phyloP scores from a whole-genome alignment of 1,140 invertebrate species.

The Caenorhabditis elegans region DNA sequence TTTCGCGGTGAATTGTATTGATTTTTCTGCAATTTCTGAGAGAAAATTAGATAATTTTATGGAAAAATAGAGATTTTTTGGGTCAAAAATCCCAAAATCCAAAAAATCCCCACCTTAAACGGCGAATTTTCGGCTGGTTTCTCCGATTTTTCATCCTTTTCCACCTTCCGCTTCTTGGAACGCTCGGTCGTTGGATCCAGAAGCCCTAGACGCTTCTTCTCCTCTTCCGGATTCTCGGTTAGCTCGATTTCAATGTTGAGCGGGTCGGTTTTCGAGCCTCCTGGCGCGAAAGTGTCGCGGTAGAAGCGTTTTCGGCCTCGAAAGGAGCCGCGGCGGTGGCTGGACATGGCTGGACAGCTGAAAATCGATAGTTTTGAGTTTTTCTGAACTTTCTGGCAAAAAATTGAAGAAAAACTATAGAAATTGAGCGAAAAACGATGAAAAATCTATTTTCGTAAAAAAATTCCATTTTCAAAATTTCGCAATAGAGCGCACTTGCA shows the following conservation, averaged over 20 bases:
- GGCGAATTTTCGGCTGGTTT: neutral
- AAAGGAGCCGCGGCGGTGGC: neutral
- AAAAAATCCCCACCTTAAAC: neutral
- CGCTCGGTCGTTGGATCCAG: neutral
- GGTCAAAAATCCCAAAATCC: too few relatives aligned
- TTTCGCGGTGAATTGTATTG: neutral
- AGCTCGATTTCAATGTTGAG: neutral
- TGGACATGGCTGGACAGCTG: too few relatives aligned
- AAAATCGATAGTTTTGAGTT: too few relatives aligned
- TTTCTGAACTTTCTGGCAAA: too few relatives aligned
- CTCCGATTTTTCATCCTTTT: neutral
- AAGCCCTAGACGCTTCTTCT: neutral
- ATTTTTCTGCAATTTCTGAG: conserved; percentile 8
- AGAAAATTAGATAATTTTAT: neutral
- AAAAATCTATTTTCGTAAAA: too few relatives aligned
- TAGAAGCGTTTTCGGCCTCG: conserved; percentile 1
- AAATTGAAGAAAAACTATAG: too few relatives aligned
- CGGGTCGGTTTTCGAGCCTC: neutral
- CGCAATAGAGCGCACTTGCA: too few relatives aligned
- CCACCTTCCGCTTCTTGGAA: neutral
- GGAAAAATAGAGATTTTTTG: too few relatives aligned
- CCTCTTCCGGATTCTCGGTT: neutral
- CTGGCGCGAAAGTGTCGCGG: neutral
- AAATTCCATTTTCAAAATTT: too few relatives aligned
- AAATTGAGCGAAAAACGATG: too few relatives aligned